Conservation (phyloP, 2,797 vertebrate genomes). For the Uromys caudimaculatus region DNA sequence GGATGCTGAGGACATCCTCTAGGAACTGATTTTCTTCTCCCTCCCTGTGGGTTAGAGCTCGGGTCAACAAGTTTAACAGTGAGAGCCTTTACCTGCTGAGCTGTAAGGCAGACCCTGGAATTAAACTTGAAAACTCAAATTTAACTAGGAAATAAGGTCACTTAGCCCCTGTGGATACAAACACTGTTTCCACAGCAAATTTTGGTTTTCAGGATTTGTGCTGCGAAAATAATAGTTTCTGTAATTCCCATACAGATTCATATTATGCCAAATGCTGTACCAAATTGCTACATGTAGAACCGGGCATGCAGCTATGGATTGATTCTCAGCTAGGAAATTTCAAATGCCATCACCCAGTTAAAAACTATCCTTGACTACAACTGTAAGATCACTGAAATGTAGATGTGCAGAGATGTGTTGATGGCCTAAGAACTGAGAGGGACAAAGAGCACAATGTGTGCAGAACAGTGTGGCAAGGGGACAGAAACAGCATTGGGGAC, state of each 20-base stretch:
- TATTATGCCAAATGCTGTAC: not conserved
- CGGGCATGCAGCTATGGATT: not conserved
- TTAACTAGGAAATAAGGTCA: slow-evolving; percentile 27
- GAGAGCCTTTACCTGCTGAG: not conserved
- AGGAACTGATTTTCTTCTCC: not conserved
- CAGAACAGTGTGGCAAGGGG: not conserved
- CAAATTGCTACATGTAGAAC: not conserved
- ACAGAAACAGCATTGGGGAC: not conserved
- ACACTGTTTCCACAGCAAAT: slow-evolving; percentile 9
- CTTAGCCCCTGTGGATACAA: not conserved
- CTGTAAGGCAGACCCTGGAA: not conserved
- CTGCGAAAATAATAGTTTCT: slow-evolving; percentile 3
- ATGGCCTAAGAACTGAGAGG: not conserved
- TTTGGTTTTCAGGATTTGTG: not conserved
- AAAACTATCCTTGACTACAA: not conserved
- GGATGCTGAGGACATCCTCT: no score
- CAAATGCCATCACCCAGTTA: not conserved
- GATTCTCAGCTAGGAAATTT: not conserved
- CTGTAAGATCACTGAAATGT: not conserved
- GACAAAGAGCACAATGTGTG: not conserved
- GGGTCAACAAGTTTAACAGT: not conserved
- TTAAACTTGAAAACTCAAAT: not conserved
- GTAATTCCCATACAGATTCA: not conserved
- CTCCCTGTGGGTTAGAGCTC: not conserved
- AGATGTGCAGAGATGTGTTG: not conserved